Evolutionary conservation across 2,888 invertebrate species (phyloP).

Genomic region (Ommatoiulus sabulosus): DNA sequence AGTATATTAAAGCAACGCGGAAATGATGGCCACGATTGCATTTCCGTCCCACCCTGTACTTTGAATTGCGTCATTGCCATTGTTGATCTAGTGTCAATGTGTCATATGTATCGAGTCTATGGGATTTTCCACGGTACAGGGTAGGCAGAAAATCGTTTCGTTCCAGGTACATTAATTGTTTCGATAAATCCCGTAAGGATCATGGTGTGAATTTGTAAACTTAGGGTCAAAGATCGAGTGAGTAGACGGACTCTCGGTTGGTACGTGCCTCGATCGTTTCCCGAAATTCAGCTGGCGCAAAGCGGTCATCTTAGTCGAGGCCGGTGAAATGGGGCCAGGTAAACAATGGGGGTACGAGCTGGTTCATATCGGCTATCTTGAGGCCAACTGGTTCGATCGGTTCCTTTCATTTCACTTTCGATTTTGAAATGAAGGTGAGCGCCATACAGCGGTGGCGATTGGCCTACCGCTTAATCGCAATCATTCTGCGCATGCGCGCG

Average conservation of each 20-base stretch:
- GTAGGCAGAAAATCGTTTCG: not conserved
- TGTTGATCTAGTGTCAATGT: not conserved
- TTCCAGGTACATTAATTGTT: too few relatives aligned
- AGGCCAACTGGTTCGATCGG: not conserved
- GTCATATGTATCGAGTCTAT: not conserved
- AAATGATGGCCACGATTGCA: not conserved
- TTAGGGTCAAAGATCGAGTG: too few relatives aligned
- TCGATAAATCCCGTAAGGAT: too few relatives aligned
- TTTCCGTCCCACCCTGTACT: slow-evolving; percentile 5
- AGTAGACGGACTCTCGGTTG: too few relatives aligned
- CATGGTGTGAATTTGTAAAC: too few relatives aligned
- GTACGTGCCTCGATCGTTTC: not conserved
- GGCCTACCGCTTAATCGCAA: too few relatives aligned
- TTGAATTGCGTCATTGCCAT: not conserved
- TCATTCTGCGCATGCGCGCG: too few relatives aligned
- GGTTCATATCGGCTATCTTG: not conserved
- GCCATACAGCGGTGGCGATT: too few relatives aligned
- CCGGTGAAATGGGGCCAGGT: not conserved
- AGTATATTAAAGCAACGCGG: too few relatives aligned
- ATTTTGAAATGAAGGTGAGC: not conserved
- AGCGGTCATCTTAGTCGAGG: not conserved
- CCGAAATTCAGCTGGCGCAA: not conserved
- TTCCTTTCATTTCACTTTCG: not conserved
- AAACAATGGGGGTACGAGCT: not conserved
- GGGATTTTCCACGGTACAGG: not conserved